Conservation (phyloP, 2,888 invertebrate genomes). For the Acleris laterana region DNA sequence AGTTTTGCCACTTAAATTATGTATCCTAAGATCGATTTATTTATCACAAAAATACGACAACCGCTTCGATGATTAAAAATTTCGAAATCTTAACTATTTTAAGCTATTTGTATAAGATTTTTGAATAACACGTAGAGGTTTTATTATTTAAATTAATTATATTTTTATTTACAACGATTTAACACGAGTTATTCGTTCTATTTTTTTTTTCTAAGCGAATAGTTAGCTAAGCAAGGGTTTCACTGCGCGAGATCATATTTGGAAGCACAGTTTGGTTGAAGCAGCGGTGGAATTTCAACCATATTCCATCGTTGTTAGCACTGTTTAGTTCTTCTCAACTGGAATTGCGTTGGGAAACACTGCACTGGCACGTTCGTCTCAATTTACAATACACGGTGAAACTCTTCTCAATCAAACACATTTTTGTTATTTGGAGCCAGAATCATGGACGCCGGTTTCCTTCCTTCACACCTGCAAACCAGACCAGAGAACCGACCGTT, state of each 20-base stretch:
- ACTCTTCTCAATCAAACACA: conserved; percentile 75
- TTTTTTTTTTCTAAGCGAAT: conserved; percentile 43
- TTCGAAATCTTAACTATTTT: conserved; percentile 57
- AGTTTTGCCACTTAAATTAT: conserved; percentile 79
- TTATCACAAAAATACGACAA: conserved; percentile 84
- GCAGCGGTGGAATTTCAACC: conserved; percentile 66
- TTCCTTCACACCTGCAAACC: conserved; percentile 66
- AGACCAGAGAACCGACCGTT: conserved; percentile 52
- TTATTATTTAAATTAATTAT: conserved; percentile 43
- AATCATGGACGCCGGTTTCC: conserved; percentile 61
- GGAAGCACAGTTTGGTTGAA: conserved; percentile 74
- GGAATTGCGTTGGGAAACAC: conserved; percentile 58
- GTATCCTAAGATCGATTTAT: conserved; percentile 45
- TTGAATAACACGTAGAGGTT: conserved; percentile 67
- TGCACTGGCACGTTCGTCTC: conserved; percentile 74
- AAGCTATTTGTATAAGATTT: conserved; percentile 45
- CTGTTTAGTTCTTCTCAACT: conserved; percentile 74
- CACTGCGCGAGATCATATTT: conserved; percentile 68
- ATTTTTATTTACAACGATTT: conserved; percentile 58
- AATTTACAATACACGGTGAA: conserved; percentile 61
- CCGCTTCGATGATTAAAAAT: conserved; percentile 81
- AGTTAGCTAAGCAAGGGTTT: conserved; percentile 49
- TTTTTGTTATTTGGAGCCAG: conserved; percentile 68
- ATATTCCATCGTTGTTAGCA: conserved; percentile 81
- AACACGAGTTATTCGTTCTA: conserved; percentile 47